A percentile compares a stretch with the other conserved stretches of the same genome.
Evolutionary conservation across 2,888 invertebrate genomes (phyloP).

Genomic region (Stegophylla sp.): DNA sequence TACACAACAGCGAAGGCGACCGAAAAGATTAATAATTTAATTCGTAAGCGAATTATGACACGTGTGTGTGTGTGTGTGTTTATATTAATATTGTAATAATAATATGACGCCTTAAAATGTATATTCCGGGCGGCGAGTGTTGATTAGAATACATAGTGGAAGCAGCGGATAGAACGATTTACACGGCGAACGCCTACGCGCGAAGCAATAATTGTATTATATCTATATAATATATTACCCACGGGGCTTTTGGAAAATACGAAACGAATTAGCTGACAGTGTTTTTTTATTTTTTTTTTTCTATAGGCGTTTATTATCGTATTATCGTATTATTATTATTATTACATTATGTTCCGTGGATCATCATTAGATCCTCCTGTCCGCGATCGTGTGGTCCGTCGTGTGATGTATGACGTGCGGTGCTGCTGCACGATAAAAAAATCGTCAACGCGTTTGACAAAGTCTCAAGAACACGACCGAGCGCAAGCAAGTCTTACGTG

Average conservation of each 20-base stretch:
- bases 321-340: no score
- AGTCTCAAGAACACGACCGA: no score
- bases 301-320: no score
- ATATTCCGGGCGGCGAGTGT: not conserved
- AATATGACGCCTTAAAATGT: not conserved
- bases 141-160: not conserved
- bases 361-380: no score
- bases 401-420: no score
- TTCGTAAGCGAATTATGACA: not conserved
- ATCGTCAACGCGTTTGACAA: no score
- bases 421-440: no score
- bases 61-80: no score
- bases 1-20: not conserved
- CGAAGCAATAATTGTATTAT: not conserved
- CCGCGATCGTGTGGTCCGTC: no score
- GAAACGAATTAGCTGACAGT: not conserved
- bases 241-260: not conserved
- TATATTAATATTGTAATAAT: not conserved
- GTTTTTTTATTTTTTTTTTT: not conserved
- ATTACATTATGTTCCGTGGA: no score
- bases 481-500: no score
- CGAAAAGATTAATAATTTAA: not conserved
- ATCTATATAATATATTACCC: not conserved
- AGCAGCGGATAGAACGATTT: not conserved
- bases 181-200: not conserved